These are phyloP conservation scores for Halyomorpha halys DNA, from an alignment of 1,140 invertebrate genomes.

Conservation along the genomic window DNA sequence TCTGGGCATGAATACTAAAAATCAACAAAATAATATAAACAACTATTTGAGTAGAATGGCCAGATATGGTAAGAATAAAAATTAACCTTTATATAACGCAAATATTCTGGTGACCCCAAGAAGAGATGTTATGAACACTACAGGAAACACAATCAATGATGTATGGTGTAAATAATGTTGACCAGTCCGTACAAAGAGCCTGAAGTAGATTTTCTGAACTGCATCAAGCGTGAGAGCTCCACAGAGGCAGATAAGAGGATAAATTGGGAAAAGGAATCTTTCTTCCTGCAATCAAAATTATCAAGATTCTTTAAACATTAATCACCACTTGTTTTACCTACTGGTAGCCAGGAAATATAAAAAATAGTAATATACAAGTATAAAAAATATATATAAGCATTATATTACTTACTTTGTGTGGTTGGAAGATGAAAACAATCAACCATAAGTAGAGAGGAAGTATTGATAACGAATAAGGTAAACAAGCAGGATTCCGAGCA, in stretches of 20 bases:
- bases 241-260: slow-evolving; percentile 78
- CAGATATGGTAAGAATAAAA: no score
- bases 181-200: slow-evolving; percentile 44
- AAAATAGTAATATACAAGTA: no score
- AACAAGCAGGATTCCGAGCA: slow-evolving; percentile 34
- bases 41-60: no score
- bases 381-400: background rate
- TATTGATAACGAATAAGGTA: slow-evolving; percentile 61
- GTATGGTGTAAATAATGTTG: slow-evolving; percentile 68
- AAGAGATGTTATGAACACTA: slow-evolving; percentile 48
- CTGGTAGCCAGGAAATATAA: no score
- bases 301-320: background rate
- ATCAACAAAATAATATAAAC: no score
- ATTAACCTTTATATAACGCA: slow-evolving; percentile 46
- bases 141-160: slow-evolving; percentile 52
- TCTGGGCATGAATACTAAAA: no score
- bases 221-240: slow-evolving; percentile 75
- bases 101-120: slow-evolving; percentile 50
- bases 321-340: no score
- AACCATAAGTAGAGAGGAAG: slow-evolving; percentile 83
- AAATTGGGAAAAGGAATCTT: slow-evolving; percentile 93
- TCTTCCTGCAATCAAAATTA: slow-evolving; percentile 49
- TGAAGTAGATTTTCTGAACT: slow-evolving; percentile 64
- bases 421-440: slow-evolving; percentile 74
- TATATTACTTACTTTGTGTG: slow-evolving; percentile 67